phyloP scores from a whole-genome alignment of 1,140 invertebrate genomes.

The Phymastichus coffea region DNA sequence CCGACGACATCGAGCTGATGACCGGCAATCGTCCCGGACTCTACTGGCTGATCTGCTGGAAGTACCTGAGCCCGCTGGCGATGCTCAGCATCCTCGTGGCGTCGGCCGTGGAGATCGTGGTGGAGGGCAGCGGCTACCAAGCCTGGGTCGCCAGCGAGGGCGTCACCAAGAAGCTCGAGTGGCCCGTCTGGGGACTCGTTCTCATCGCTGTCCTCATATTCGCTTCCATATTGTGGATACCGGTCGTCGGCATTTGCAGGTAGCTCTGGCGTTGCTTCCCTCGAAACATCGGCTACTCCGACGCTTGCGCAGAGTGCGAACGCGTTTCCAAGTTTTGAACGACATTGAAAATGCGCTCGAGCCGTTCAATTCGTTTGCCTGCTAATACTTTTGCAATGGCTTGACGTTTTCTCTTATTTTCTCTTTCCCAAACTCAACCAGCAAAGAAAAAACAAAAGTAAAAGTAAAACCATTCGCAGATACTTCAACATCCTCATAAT shows the following conservation, averaged over 20 bases:
- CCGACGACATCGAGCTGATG: conserved; percentile 94
- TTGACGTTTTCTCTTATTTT: neutral
- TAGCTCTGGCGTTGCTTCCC: conserved; percentile 50
- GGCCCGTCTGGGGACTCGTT: conserved; percentile 79
- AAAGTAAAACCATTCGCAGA: conserved; percentile 51
- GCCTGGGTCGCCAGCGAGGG: conserved; percentile 80
- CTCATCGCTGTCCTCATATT: conserved; percentile 75
- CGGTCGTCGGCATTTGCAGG: conserved; percentile 78
- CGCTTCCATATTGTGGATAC: conserved; percentile 86
- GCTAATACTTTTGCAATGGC: too few species aligned
- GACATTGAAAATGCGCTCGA: too few species aligned
- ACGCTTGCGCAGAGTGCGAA: too few species aligned
- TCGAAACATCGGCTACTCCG: too few species aligned
- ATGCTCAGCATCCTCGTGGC: conserved; percentile 87
- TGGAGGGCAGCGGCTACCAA: conserved; percentile 80
- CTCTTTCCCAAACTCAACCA: neutral
- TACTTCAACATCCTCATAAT: conserved; percentile 76
- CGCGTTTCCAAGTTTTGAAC: too few species aligned
- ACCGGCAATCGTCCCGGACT: conserved; percentile 81
- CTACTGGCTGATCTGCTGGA: conserved; percentile 94
- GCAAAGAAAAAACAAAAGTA: neutral
- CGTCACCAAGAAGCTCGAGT: conserved; percentile 70
- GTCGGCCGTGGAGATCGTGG: conserved; percentile 79
- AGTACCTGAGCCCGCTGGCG: conserved; percentile 85
- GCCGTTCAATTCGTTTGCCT: too few species aligned